Base-by-base conservation (phyloP, 2,113 vertebrate species). In the Anseranas semipalmata region DNA sequence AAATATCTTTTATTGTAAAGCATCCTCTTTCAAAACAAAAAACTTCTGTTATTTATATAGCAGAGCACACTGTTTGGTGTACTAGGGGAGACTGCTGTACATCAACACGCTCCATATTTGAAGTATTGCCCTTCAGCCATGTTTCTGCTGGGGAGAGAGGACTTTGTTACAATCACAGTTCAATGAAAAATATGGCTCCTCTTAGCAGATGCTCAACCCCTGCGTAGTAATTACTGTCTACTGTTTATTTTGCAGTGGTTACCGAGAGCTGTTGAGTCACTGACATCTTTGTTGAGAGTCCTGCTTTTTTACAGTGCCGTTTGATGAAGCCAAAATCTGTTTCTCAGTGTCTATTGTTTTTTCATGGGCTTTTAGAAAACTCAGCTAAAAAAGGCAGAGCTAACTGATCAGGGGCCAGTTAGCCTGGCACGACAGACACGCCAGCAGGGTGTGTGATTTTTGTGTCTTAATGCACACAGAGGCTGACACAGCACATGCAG, bases 201-300 rank as follows among this genome's bases (percentile, higher is more conserved):
- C 66, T 92, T 90, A 95, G 76, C 88, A 94, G 83, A 95, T 96
- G 70, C 80, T 92, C 92, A 93, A 79, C 30, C 83, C 43, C 65
- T 90, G 45, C 43, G 5, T 50, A 76, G 80, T 78, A 95, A 85
- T 96, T 92, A 76, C 86, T 50, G 48, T 13, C 66, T 87, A 56
- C 75, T 89, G 86, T 96, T 96, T 96, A 68, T 85, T 95, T 95
- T 96, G 70, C 83, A 82, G 95, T 59, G 94, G 90, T 94, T 96
- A 82, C 95, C 78, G 90, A 81, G 90, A 92, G 80, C 70, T 94
- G 80, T 95, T 96, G 95, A 93, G 86, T 96, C 96, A 96, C 89
- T 93, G 80, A 89, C 83, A 95, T 95, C 86, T 95, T 76, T 92
- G 82, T 80, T 87, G 76, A 92, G 93, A 85, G 66, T 70, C 80